phyloP scores from a whole-genome alignment of 2,888 invertebrate species.

The Heliconius ismenius region DNA sequence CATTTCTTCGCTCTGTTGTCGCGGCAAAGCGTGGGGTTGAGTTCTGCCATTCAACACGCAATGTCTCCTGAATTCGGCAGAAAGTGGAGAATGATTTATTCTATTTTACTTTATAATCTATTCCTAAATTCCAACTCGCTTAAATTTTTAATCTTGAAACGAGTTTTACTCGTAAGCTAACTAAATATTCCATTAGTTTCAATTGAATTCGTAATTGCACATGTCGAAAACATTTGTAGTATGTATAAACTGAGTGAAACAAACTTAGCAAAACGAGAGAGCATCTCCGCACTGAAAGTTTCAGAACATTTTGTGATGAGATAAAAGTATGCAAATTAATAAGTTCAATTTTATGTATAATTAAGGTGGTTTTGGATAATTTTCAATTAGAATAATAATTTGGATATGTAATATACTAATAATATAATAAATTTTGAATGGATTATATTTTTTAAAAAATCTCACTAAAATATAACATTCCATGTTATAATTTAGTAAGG shows the following conservation, averaged over 20 bases:
- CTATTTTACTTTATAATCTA: no score
- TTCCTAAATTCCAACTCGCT: no score
- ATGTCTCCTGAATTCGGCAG: no score
- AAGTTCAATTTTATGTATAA: constrained; percentile 1
- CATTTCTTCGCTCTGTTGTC: no score
- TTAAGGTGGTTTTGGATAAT: not conserved
- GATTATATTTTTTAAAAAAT: no score
- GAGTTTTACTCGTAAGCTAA: not conserved
- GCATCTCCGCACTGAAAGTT: constrained; percentile 1
- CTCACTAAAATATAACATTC: no score
- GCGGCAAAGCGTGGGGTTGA: no score
- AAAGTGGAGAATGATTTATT: no score
- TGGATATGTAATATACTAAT: not conserved
- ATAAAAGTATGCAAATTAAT: constrained; percentile 34
- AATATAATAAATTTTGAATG: not conserved
- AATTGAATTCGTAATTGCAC: constrained; percentile 28
- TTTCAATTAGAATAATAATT: not conserved
- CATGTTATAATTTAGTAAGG: no score
- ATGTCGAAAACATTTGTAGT: constrained; percentile 31
- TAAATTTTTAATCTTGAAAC: not conserved
- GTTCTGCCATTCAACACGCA: no score
- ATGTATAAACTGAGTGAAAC: constrained; percentile 19
- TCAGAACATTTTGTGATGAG: constrained; percentile 26
- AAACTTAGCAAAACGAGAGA: constrained; percentile 14
- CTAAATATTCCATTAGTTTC: constrained; percentile 9